Conservation (phyloP, 2,797 vertebrate species). For the Pagetopsis macropterus region DNA sequence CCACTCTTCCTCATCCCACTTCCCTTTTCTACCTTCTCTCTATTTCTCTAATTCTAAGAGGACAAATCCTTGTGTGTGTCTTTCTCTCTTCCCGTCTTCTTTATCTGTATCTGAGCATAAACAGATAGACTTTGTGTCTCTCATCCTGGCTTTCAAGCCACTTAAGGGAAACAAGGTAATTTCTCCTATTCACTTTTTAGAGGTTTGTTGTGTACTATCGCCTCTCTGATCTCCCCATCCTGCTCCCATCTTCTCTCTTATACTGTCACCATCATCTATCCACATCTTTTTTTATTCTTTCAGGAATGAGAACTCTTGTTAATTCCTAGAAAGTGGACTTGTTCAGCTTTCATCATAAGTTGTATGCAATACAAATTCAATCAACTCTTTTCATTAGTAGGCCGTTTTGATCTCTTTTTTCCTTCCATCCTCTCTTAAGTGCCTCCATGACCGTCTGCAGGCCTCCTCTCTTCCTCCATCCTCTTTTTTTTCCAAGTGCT, state of each 20-base stretch:
- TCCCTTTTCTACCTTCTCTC: background rate
- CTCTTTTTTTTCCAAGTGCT: slow-evolving; percentile 52
- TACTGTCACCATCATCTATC: background rate
- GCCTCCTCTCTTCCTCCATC: slow-evolving; percentile 41
- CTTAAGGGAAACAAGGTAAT: slow-evolving; percentile 26
- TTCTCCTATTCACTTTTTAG: slow-evolving; percentile 7
- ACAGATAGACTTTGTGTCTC: slow-evolving; percentile 10
- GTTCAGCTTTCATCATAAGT: background rate
- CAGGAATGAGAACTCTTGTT: background rate
- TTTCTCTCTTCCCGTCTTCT: slow-evolving; percentile 4
- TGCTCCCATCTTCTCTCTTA: slow-evolving; percentile 17
- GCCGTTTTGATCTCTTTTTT: background rate
- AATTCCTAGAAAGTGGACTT: background rate
- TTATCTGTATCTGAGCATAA: slow-evolving; percentile 15
- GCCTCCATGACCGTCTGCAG: slow-evolving; percentile 18
- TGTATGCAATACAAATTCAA: background rate
- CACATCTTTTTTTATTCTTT: background rate
- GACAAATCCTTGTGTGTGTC: background rate
- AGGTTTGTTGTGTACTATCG: slow-evolving; percentile 29
- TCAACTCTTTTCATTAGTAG: background rate
- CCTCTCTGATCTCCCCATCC: slow-evolving; percentile 14
- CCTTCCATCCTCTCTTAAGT: slow-evolving; percentile 17
- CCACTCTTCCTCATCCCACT: background rate
- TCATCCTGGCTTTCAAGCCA: slow-evolving; percentile 32
- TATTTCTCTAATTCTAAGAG: background rate